Conservation (phyloP, 2,797 vertebrate genomes). For the Setipinna tenuifilis region DNA sequence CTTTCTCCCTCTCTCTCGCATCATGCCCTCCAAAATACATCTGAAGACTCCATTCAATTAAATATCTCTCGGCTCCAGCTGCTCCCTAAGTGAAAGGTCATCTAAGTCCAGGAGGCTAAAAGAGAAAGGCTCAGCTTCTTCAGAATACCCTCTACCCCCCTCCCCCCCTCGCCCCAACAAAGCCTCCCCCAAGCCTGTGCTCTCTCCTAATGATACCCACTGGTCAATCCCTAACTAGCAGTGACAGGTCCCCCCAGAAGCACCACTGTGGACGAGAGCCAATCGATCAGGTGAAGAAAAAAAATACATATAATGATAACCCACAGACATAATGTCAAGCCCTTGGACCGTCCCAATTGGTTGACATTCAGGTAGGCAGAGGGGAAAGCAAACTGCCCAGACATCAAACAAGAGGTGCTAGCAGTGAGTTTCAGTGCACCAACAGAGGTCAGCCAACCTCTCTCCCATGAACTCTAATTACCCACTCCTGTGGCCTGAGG, state of each 20-base stretch:
- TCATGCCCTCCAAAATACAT: constrained; percentile 85
- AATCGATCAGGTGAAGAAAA: constrained; percentile 84
- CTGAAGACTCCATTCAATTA: constrained; percentile 95
- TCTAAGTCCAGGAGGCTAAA: constrained; percentile 84
- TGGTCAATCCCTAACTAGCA: constrained; percentile 91
- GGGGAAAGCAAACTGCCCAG: constrained; percentile 64
- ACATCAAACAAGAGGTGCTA: constrained; percentile 74
- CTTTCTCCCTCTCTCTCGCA: constrained; percentile 63
- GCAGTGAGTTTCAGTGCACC: constrained; percentile 60
- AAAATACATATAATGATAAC: constrained; percentile 92
- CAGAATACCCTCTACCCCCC: constrained; percentile 58
- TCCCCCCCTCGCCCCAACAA: constrained; percentile 68
- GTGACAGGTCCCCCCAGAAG: constrained; percentile 87
- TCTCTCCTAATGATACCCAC: constrained; percentile 91
- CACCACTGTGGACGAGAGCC: constrained; percentile 83
- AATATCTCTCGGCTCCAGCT: constrained; percentile 92
- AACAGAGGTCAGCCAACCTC: constrained; percentile 73
- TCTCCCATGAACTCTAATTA: constrained; percentile 75
- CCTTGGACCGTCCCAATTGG: constrained; percentile 79
- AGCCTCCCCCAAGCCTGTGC: constrained; percentile 70
- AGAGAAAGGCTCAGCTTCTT: constrained; percentile 78
- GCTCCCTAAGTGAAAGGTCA: constrained; percentile 98
- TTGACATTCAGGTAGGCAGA: constrained; percentile 82
- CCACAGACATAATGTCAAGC: constrained; percentile 89
- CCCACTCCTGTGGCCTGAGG: constrained; percentile 64